Evolutionary conservation across 2,797 vertebrate genomes (phyloP).

Genomic region (Martes flavigula): DNA sequence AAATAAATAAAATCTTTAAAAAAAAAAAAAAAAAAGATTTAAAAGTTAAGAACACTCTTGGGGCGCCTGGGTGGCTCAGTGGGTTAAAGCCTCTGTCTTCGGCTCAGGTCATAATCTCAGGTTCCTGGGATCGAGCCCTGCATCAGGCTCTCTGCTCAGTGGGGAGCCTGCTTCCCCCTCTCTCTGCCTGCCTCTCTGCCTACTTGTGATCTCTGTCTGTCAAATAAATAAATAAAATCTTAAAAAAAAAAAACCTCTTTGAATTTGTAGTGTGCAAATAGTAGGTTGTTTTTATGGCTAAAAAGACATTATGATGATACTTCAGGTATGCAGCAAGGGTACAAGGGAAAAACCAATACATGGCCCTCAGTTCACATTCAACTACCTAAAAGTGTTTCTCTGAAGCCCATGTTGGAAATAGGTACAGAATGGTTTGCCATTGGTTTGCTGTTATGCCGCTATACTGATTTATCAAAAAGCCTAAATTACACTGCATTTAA

Average conservation of each 20-base stretch:
- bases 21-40: neutral
- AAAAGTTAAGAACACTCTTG: slow-evolving; percentile 44
- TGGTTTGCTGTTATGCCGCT: neutral
- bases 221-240: too few relatives aligned
- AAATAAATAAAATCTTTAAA: too few relatives aligned
- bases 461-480: neutral
- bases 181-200: too few relatives aligned
- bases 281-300: neutral
- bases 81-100: too few relatives aligned
- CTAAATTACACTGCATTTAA: neutral
- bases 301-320: neutral
- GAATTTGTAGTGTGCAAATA: slow-evolving; percentile 38
- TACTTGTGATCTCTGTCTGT: too few relatives aligned
- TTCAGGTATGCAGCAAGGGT: neutral
- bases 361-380: neutral
- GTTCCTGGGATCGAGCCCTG: too few relatives aligned
- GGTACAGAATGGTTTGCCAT: neutral
- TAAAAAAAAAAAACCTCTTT: neutral
- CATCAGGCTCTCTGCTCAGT: too few relatives aligned
- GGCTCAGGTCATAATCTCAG: too few relatives aligned
- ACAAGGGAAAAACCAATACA: neutral
- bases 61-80: too few relatives aligned
- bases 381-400: neutral
- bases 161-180: too few relatives aligned
- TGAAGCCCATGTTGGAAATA: neutral